Base-by-base conservation (phyloP, 2,888 invertebrate genomes). In the Drosophila pseudotakahashii region DNA sequence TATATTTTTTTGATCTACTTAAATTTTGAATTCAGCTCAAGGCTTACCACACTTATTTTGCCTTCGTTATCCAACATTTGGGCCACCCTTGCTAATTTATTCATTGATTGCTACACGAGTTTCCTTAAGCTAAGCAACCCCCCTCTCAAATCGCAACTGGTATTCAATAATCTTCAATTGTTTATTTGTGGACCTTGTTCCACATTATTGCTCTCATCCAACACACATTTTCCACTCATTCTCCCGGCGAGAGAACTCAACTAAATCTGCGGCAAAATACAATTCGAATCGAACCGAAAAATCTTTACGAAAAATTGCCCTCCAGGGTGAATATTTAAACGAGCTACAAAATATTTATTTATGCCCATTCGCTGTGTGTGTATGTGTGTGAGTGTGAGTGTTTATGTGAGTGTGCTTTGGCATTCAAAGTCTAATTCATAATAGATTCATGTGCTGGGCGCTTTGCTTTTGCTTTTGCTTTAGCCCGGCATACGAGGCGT, bases 391-490 rank as follows among this genome's bases (percentile, higher is more conserved):
- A 19, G 41, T 32, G 32, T 23, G 23, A 54, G 34, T 53, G 48
- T 30, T 48, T 51, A 11, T 32, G 47, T 36, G 32, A 19, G 14
- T 67, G 39, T 62, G 19, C 52, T 72, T 72, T 84, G 85, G 78
- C 88, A 82, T 88, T 83, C 88, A 88, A 79, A 59, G 85, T 88
- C 89, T 84, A 83, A 83, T 83, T 84, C 89, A 89, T 88, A 82
- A 85, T 88, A 89, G 88, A 83, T 89, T 87, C 89, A 78, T 84
- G 76, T 61, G 88, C 71, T 71, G 42, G 42, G 39, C 39, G 55
- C 37, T 39, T 48, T 30, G 55, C 37, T 47, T 32, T 44, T 50
- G 52, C 42, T 44, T 42, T 42, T 42, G 42, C 42, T 13, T 19
- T 42, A 16, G 42, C 42, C 45, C 47, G 58, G 50, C 76, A 58